Conservation (phyloP, 2,113 vertebrate species). For the Arenaria interpres region DNA sequence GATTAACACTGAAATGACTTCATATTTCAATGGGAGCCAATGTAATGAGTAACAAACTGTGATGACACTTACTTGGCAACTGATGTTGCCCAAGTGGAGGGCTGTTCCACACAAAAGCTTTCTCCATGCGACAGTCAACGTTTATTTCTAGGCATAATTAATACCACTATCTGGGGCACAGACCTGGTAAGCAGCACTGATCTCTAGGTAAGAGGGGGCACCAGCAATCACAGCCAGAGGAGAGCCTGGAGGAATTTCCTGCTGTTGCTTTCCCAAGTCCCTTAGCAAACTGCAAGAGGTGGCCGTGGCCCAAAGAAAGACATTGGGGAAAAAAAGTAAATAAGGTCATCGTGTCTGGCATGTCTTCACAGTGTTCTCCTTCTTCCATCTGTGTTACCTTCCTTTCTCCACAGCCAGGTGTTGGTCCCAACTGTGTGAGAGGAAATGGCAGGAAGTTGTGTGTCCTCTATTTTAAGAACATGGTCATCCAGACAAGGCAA, state of each 20-base stretch:
- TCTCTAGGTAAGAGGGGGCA: neutral
- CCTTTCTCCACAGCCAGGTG: neutral
- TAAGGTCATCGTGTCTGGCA: neutral
- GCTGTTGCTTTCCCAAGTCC: neutral
- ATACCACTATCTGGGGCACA: neutral
- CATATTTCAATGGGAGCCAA: neutral
- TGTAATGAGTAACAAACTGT: neutral
- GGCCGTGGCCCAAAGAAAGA: neutral
- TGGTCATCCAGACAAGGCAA: neutral
- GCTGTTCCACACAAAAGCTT: neutral
- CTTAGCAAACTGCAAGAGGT: neutral
- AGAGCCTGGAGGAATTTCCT: neutral
- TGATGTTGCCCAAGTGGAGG: accelerated
- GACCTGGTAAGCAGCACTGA: neutral
- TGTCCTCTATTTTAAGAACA: neutral
- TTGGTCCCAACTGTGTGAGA: neutral
- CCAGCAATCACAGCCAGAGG: neutral
- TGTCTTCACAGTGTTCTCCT: neutral
- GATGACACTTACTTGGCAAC: neutral
- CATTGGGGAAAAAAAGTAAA: neutral
- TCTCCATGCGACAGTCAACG: neutral
- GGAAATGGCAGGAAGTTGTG: neutral
- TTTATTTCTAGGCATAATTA: neutral
- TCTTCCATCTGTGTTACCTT: neutral
- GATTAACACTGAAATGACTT: slow-evolving; percentile 10